Conservation (phyloP, 2,888 invertebrate species). For the Ophion slaviceki region DNA sequence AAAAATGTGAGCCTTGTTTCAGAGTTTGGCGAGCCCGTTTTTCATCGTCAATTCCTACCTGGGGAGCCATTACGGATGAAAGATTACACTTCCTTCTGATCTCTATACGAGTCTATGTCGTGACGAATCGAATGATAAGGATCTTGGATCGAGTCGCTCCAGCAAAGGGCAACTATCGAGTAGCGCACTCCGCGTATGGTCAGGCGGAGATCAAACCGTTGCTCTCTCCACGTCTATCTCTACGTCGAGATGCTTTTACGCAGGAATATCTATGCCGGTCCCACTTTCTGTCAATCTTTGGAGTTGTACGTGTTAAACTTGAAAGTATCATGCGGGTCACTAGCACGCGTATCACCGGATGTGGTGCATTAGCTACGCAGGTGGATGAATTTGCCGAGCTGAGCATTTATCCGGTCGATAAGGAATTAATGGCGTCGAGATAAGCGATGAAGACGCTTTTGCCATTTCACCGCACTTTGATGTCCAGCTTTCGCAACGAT, state of each 20-base stretch:
- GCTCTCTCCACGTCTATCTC: background rate
- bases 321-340: background rate
- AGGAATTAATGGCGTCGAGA: constrained; percentile 12
- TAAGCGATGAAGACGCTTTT: constrained; percentile 6
- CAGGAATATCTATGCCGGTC: background rate
- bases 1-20: no score
- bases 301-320: constrained; percentile 27
- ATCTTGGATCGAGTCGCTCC: constrained; percentile 20
- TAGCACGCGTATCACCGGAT: background rate
- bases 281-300: background rate
- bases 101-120: background rate
- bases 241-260: constrained; percentile 1
- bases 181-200: constrained; percentile 36
- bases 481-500: constrained; percentile 10
- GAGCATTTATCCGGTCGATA: constrained; percentile 37
- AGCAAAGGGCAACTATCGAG: constrained; percentile 36
- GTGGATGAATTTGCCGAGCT: constrained; percentile 12
- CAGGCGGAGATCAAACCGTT: constrained; percentile 32
- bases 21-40: no score
- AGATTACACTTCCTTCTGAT: constrained; percentile 14
- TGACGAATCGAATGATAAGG: background rate
- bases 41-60: no score
- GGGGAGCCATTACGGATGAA: constrained; percentile 29
- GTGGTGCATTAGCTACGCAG: background rate
- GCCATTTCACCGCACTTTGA: constrained; percentile 26